Evolutionary conservation across 2,888 invertebrate species (phyloP).

Genomic region (Axea sp.): DNA sequence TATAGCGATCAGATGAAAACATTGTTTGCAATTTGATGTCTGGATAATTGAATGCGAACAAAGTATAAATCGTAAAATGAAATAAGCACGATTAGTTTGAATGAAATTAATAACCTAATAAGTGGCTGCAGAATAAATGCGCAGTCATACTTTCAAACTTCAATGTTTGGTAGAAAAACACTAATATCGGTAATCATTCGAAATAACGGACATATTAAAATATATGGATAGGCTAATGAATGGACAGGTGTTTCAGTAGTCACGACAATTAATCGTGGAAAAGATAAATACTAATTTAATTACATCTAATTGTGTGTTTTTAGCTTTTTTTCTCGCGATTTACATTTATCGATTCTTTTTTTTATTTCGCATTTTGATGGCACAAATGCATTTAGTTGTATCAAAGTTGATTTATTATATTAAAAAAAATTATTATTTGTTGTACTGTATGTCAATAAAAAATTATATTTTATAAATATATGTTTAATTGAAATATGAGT

Average conservation of each 20-base stretch:
- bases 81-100: background rate
- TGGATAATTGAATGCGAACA: too few relatives aligned
- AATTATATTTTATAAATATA: too few relatives aligned
- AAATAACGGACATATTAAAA: constrained; percentile 11
- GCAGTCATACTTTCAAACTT: background rate
- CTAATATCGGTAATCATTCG: background rate
- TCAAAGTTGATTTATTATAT: too few relatives aligned
- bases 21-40: too few relatives aligned
- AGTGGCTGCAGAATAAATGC: background rate
- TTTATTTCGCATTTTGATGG: too few relatives aligned
- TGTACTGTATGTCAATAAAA: too few relatives aligned
- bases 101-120: background rate
- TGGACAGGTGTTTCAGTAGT: constrained; percentile 6
- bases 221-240: background rate
- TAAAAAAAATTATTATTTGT: too few relatives aligned
- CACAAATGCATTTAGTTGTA: too few relatives aligned
- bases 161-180: background rate
- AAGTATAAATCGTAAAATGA: background rate
- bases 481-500: too few relatives aligned
- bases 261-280: constrained; percentile 1
- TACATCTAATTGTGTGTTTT: constrained; percentile 1
- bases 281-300: background rate
- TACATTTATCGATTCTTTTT: too few relatives aligned
- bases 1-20: too few relatives aligned
- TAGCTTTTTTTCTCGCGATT: too few relatives aligned